These are phyloP conservation scores for Ophion costatus DNA, from an alignment of 2,888 invertebrate genomes.

Conservation along the genomic window DNA sequence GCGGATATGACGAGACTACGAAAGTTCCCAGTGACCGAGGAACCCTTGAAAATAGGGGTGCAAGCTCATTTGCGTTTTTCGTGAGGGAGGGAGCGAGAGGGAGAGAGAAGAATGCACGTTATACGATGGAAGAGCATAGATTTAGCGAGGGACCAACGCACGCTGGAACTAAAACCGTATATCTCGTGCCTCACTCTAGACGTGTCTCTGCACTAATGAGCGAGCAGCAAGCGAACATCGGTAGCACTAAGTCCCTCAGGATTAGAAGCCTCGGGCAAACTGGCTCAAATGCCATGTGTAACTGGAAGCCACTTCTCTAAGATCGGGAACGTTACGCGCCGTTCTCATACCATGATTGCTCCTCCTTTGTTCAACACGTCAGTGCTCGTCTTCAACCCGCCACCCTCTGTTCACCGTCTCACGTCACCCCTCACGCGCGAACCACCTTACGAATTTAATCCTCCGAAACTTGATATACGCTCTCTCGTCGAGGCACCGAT, in stretches of 20 bases:
- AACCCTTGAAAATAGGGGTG: no score
- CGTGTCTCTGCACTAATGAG: conserved; percentile 53
- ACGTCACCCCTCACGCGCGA: neutral
- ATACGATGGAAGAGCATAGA: neutral
- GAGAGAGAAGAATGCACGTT: neutral
- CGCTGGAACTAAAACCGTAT: conserved; percentile 15
- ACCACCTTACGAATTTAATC: conserved; percentile 22
- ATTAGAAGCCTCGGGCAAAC: conserved; percentile 42
- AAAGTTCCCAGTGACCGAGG: no score
- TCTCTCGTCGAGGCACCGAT: conserved; percentile 18
- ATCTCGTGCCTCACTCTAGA: conserved; percentile 1
- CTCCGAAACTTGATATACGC: conserved; percentile 35
- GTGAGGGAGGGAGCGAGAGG: no score
- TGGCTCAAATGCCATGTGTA: conserved; percentile 37
- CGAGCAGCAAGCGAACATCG: conserved; percentile 54
- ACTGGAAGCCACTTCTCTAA: conserved; percentile 51
- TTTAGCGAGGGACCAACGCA: neutral
- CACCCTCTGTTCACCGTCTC: neutral
- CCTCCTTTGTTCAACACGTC: conserved; percentile 35
- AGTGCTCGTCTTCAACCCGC: neutral
- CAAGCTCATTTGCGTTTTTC: no score
- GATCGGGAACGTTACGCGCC: conserved; percentile 38
- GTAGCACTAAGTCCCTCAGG: conserved; percentile 48
- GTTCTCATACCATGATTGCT: conserved; percentile 45
- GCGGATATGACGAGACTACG: no score